A percentile compares a stretch with the other conserved stretches of the same genome.
These are phyloP conservation scores for Bos javanicus DNA, from an alignment of 2,113 vertebrate species.

Conservation along the genomic window DNA sequence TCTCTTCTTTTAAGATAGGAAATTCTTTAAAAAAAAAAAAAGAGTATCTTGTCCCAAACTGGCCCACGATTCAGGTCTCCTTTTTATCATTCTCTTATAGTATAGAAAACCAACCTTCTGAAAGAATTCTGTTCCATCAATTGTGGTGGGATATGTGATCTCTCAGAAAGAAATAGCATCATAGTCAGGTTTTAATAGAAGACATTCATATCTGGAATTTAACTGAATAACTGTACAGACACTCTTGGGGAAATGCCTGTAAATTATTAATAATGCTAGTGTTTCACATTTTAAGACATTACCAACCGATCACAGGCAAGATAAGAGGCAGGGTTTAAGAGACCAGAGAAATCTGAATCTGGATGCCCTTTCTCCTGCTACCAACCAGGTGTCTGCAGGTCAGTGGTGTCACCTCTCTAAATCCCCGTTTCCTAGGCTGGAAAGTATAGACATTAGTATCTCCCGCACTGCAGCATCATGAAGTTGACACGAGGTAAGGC, in stretches of 20 bases:
- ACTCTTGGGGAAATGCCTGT: not conserved
- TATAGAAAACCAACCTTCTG: not conserved
- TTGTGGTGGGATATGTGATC: not conserved
- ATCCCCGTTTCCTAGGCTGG: not conserved
- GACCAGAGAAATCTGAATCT: not conserved
- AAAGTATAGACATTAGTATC: fast-evolving
- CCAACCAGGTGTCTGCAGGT: no score
- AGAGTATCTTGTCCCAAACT: not conserved
- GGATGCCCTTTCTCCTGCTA: not conserved
- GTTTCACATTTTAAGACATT: not conserved
- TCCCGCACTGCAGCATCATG: fast-evolving
- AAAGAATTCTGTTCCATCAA: not conserved
- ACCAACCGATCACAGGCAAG: not conserved
- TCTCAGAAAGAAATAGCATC: not conserved
- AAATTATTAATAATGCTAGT: not conserved
- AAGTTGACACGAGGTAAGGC: fast-evolving
- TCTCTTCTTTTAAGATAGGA: not conserved
- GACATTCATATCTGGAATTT: not conserved
- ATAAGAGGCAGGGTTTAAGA: not conserved
- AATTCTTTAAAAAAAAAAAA: not conserved
- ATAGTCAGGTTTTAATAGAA: not conserved
- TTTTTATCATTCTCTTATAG: not conserved
- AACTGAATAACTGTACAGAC: not conserved
- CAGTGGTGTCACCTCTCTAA: not conserved
- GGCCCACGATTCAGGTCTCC: not conserved